Evolutionary conservation across 2,113 vertebrate species (phyloP).

Genomic region (Microtus pennsylvanicus): DNA sequence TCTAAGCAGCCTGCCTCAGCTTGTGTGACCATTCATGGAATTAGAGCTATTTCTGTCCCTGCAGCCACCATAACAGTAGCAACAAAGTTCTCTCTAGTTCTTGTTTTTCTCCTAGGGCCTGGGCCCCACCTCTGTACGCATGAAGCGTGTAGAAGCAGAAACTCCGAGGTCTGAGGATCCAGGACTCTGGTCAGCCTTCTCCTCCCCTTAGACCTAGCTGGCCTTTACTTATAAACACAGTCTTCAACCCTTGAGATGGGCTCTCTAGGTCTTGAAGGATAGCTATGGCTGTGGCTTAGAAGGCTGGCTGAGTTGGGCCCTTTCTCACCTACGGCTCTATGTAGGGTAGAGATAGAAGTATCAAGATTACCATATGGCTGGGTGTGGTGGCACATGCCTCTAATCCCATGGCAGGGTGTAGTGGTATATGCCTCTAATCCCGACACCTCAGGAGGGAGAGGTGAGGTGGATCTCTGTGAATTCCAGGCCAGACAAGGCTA

Average conservation of each 20-base stretch:
- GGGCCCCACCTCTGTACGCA: not conserved
- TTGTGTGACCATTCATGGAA: conserved; percentile 53
- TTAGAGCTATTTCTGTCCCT: conserved; percentile 68
- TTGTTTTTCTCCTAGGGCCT: not conserved
- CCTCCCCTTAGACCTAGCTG: not conserved
- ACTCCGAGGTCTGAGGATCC: conserved; percentile 4
- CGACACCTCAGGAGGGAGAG: not conserved
- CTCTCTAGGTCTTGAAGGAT: not conserved
- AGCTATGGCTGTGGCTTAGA: not conserved
- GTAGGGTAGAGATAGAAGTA: not conserved
- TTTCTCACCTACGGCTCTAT: not conserved
- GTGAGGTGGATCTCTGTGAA: not conserved
- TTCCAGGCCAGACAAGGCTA: not conserved
- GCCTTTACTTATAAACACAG: not conserved
- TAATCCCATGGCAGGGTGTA: not conserved
- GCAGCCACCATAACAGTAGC: conserved; percentile 22
- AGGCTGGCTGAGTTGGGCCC: not conserved
- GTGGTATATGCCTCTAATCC: not conserved
- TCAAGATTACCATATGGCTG: not conserved
- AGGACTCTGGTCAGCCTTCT: not conserved
- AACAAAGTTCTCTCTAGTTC: conserved; percentile 53
- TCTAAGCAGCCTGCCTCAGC: conserved; percentile 66
- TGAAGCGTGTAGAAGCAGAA: not conserved
- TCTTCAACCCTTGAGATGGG: not conserved
- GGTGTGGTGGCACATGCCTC: not conserved